Evolutionary conservation across 2,113 vertebrate genomes (phyloP).

Genomic region (Tenrec ecaudatus): DNA sequence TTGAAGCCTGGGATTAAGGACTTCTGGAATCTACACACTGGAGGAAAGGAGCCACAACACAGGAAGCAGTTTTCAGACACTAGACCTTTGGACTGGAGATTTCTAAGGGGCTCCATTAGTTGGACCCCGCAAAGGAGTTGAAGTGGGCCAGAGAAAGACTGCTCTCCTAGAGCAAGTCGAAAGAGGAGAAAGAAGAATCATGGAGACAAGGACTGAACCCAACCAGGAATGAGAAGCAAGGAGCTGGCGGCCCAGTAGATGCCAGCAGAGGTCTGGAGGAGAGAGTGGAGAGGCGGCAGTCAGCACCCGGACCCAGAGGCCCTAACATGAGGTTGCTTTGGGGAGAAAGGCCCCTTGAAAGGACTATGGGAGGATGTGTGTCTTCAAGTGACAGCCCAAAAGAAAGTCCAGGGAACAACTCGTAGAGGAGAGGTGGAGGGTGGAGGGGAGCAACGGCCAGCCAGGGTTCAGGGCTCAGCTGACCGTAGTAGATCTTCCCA

Average conservation of each 20-base stretch:
- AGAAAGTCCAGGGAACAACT: background rate
- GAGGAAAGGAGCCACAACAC: too few relatives aligned
- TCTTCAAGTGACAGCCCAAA: background rate
- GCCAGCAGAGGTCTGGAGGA: background rate
- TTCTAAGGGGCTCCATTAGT: background rate
- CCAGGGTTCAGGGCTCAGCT: background rate
- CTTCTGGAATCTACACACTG: background rate
- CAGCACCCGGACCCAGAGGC: background rate
- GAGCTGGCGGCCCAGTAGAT: fast-evolving
- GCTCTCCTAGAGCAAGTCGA: background rate
- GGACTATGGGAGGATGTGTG: fast-evolving
- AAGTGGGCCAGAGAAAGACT: background rate
- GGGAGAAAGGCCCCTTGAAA: background rate
- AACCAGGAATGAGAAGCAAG: background rate
- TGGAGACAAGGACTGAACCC: background rate
- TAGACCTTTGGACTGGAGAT: background rate
- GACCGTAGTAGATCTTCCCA: background rate
- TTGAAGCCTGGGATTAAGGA: background rate
- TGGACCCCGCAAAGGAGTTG: background rate
- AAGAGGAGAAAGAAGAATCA: background rate
- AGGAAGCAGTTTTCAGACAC: background rate
- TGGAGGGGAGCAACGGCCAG: background rate
- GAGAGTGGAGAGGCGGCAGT: background rate
- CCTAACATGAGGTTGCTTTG: fast-evolving
- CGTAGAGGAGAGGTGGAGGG: background rate